phyloP scores from a whole-genome alignment of 2,113 vertebrate species.

The Osmerus mordax region DNA sequence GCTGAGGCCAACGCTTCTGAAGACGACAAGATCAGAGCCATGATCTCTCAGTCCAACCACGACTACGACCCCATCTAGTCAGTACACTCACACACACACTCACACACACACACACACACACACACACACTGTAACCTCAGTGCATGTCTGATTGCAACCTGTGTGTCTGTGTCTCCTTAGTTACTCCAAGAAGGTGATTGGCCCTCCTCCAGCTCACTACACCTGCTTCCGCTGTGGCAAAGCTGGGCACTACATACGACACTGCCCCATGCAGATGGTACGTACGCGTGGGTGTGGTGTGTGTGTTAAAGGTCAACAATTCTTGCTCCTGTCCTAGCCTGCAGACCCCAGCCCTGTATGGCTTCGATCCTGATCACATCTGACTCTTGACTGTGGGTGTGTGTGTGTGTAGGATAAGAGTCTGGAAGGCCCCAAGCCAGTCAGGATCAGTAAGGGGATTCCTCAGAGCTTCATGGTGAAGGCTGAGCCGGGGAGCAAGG shows the following conservation, averaged over 20 bases:
- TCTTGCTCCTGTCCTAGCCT: no score
- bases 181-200: constrained; percentile 94
- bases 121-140: background rate
- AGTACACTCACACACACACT: constrained; percentile 62
- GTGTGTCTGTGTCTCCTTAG: constrained; percentile 54
- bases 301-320: no score
- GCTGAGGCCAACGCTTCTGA: constrained; percentile 98
- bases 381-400: background rate
- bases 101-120: background rate
- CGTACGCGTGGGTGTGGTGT: constrained; percentile 29
- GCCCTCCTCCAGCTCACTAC: constrained; percentile 92
- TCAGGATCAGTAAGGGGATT: constrained; percentile 96
- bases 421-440: constrained; percentile 87
- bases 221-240: constrained; percentile 95
- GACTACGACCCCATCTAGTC: constrained; percentile 98
- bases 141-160: background rate
- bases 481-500: constrained; percentile 94
- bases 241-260: constrained; percentile 93
- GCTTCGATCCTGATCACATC: background rate
- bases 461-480: constrained; percentile 99
- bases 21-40: constrained; percentile 99
- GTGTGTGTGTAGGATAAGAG: constrained; percentile 84
- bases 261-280: constrained; percentile 93
- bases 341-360: background rate
- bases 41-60: constrained; percentile 98